Evolutionary conservation across 2,113 vertebrate genomes (phyloP).

Genomic region (Stictonetta naevosa): DNA sequence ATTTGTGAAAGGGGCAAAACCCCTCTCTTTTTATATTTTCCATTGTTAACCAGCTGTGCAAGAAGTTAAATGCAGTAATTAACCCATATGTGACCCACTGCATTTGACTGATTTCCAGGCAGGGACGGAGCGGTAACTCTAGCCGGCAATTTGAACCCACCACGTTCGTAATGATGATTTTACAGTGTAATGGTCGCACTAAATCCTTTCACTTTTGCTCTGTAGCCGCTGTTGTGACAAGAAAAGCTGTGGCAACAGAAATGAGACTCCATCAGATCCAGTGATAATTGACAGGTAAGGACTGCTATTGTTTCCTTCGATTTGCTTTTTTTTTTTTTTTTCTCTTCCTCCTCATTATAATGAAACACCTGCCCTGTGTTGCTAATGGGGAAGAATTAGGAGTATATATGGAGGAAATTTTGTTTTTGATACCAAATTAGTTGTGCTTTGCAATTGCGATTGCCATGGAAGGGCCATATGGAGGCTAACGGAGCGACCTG

Average conservation of each 20-base stretch:
- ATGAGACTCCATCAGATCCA: slow-evolving; percentile 99
- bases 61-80: slow-evolving; percentile 83
- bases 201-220: slow-evolving; percentile 83
- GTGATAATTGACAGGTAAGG: slow-evolving; percentile 99
- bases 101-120: slow-evolving; percentile 81
- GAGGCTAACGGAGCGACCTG: slow-evolving; percentile 65
- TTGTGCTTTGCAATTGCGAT: slow-evolving; percentile 54
- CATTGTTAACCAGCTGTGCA: slow-evolving; percentile 73
- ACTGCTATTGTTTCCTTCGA: slow-evolving; percentile 78
- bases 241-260: slow-evolving; percentile 99
- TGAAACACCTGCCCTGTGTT: slow-evolving; percentile 79
- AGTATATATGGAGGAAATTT: slow-evolving; percentile 68
- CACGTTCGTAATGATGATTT: slow-evolving; percentile 81
- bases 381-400: slow-evolving; percentile 72
- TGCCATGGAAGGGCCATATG: slow-evolving; percentile 68
- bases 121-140: slow-evolving; percentile 79
- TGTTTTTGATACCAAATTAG: slow-evolving; percentile 70
- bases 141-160: slow-evolving; percentile 80
- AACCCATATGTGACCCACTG: slow-evolving; percentile 82
- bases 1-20: slow-evolving; percentile 59
- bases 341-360: slow-evolving; percentile 71
- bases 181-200: slow-evolving; percentile 81
- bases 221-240: slow-evolving; percentile 99
- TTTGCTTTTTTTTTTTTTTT: background rate
- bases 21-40: slow-evolving; percentile 63